Evolutionary conservation across 2,113 vertebrate genomes (phyloP).

Genomic region (Lepidothrix coronata): DNA sequence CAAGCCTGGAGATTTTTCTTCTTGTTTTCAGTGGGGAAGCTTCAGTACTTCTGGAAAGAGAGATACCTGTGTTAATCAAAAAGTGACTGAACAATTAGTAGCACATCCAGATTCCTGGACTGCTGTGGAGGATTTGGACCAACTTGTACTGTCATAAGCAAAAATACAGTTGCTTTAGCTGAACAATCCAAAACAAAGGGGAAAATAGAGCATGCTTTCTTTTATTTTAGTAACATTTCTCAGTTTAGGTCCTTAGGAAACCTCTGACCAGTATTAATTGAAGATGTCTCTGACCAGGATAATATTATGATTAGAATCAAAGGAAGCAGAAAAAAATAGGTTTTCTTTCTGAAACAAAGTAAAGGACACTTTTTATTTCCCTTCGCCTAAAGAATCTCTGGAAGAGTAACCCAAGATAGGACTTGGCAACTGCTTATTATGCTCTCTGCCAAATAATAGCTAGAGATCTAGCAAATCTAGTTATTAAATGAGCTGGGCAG

Average conservation of each 20-base stretch:
- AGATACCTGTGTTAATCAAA: not conserved
- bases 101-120: not conserved
- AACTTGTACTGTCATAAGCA: not conserved
- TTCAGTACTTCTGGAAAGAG: not conserved
- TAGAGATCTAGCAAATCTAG: slow-evolving; percentile 18
- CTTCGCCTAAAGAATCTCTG: not conserved
- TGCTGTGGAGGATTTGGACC: not conserved
- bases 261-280: not conserved
- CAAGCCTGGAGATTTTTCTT: not conserved
- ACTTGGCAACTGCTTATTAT: not conserved
- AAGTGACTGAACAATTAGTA: not conserved
- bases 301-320: not conserved
- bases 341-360: not conserved
- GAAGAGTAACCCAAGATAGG: not conserved
- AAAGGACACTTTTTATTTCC: not conserved
- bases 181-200: not conserved
- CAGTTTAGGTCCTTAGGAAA: not conserved
- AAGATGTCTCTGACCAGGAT: not conserved
- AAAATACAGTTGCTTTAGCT: not conserved
- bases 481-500: slow-evolving; percentile 31
- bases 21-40: not conserved
- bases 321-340: not conserved
- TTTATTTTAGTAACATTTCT: not conserved
- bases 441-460: not conserved
- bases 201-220: not conserved